A percentile compares a stretch with the other conserved stretches of the same genome.
phyloP scores from a whole-genome alignment of 2,888 invertebrate species.

The Iphiclides podalirius region DNA sequence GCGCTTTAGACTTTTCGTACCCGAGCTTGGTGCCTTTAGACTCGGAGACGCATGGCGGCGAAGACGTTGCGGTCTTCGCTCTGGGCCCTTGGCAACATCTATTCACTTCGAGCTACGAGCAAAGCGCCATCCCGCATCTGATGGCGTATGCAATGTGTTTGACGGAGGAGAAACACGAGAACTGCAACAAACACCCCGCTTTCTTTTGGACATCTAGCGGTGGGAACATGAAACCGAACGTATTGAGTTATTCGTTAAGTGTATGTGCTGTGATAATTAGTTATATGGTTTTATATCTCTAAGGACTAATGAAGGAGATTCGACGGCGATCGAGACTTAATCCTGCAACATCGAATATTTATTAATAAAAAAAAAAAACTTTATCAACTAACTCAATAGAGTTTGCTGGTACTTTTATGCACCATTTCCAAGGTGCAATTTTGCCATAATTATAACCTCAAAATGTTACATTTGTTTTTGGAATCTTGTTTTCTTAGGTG shows the following conservation, averaged over 20 bases:
- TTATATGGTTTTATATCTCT: conserved; percentile 34
- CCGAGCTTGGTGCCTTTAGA: conserved; percentile 82
- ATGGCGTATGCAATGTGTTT: conserved; percentile 87
- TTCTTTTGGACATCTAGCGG: conserved; percentile 36
- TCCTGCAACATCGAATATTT: conserved; percentile 11
- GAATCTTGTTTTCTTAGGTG: too few species aligned
- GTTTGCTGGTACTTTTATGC: neutral
- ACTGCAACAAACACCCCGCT: conserved; percentile 40
- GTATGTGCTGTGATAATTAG: conserved; percentile 47
- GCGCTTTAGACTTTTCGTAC: conserved; percentile 71
- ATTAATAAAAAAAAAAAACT: too few species aligned
- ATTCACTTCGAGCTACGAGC: conserved; percentile 88
- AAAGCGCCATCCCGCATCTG: conserved; percentile 87
- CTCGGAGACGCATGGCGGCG: conserved; percentile 87
- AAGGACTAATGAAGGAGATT: conserved; percentile 18
- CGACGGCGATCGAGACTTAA: conserved; percentile 27
- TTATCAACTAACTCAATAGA: too few species aligned
- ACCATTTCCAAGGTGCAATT: neutral
- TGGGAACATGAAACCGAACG: conserved; percentile 30
- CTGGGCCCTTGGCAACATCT: conserved; percentile 89
- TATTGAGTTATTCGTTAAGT: conserved; percentile 31
- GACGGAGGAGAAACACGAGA: conserved; percentile 71
- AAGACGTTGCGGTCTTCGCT: conserved; percentile 88
- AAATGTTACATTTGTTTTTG: too few species aligned
- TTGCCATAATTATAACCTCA: neutral